A percentile compares a stretch with the other conserved stretches of the same genome.
Evolutionary conservation across 1,140 invertebrate species (phyloP).

Genomic region (Zaprionus lachaisei): DNA sequence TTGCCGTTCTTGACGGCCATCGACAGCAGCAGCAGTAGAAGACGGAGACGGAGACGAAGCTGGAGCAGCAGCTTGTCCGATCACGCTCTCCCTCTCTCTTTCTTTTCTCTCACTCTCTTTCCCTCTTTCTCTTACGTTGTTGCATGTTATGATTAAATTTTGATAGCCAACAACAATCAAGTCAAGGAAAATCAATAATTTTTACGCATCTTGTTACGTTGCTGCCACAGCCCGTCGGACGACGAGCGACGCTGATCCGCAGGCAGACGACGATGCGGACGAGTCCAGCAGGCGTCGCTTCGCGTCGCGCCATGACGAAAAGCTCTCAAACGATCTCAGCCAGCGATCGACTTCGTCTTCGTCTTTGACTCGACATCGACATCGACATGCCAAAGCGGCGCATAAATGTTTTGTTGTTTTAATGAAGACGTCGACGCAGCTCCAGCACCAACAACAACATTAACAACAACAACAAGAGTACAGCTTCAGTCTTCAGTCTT

Average conservation of each 20-base stretch:
- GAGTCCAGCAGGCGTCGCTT: neutral
- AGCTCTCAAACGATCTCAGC: slow-evolving; percentile 50
- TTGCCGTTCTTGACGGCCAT: slow-evolving; percentile 39
- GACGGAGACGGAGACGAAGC: neutral
- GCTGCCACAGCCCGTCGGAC: slow-evolving; percentile 26
- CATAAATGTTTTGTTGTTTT: slow-evolving; percentile 84
- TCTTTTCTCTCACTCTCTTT: neutral
- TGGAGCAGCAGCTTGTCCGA: neutral
- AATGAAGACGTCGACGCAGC: slow-evolving; percentile 74
- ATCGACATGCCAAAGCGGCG: slow-evolving; percentile 77
- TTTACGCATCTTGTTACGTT: slow-evolving; percentile 84
- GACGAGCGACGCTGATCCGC: neutral
- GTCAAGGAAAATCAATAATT: slow-evolving; percentile 84
- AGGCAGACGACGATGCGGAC: neutral
- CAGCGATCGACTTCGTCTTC: slow-evolving; percentile 31
- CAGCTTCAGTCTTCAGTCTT: neutral
- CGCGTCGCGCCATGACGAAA: slow-evolving; percentile 29
- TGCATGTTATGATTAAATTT: slow-evolving; percentile 84
- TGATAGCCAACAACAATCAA: slow-evolving; percentile 83
- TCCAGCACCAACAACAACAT: neutral
- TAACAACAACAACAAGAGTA: no score
- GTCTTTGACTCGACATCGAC: slow-evolving; percentile 13
- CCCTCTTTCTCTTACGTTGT: slow-evolving; percentile 39
- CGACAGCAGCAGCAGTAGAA: slow-evolving; percentile 18
- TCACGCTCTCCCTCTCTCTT: neutral